A percentile compares a stretch with the other conserved stretches of the same genome.
Conservation (phyloP, 2,888 invertebrate genomes). For the Apodemia hepburni region DNA sequence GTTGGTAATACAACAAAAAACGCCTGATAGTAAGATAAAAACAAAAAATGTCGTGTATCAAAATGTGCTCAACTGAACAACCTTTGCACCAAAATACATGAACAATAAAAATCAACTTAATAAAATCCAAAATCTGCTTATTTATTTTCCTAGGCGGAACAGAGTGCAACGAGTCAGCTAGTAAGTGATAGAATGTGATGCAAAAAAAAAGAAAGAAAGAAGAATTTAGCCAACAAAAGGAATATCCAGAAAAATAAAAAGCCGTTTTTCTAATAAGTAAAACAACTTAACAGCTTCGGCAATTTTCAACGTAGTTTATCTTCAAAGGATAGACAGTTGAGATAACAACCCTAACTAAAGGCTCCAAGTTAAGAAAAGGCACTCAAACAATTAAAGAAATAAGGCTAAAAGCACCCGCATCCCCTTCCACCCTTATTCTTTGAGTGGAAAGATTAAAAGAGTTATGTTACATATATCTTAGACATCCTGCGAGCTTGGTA, state of each 20-base stretch:
- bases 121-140: too few relatives aligned
- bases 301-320: constrained; percentile 13
- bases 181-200: too few relatives aligned
- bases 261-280: not conserved
- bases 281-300: not conserved
- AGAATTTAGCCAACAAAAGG: too few relatives aligned
- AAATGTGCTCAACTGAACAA: too few relatives aligned
- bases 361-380: constrained; percentile 17
- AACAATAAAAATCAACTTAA: too few relatives aligned
- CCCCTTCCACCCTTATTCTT: constrained; percentile 9
- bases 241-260: not conserved
- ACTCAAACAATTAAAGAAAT: constrained; percentile 21
- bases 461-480: constrained; percentile 22
- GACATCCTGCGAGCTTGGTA: constrained; percentile 23
- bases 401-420: constrained; percentile 8
- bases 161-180: too few relatives aligned
- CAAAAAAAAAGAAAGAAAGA: too few relatives aligned
- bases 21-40: too few relatives aligned
- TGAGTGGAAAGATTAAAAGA: constrained; percentile 13
- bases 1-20: too few relatives aligned
- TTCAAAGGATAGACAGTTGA: constrained; percentile 12
- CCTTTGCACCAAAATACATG: too few relatives aligned
- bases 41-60: too few relatives aligned
- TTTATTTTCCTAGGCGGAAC: too few relatives aligned
- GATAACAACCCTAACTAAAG: constrained; percentile 15